Conservation (phyloP, 1,140 invertebrate genomes). For the Drosophila suzukii region DNA sequence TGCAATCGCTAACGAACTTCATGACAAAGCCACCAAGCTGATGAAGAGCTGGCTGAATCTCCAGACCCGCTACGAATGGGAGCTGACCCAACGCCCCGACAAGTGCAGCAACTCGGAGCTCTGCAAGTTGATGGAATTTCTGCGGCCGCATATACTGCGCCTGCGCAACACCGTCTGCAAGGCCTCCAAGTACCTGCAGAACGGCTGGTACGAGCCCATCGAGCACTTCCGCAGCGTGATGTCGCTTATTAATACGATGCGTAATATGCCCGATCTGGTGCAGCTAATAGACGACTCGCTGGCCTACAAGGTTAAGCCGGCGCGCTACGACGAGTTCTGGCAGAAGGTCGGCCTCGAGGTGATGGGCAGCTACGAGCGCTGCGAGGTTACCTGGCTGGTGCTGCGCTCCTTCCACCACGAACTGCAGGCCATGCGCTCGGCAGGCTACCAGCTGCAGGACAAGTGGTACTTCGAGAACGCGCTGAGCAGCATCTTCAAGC, state of each 20-base stretch:
- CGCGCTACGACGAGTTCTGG: slow-evolving; percentile 51
- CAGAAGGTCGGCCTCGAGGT: neutral
- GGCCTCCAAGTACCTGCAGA: slow-evolving; percentile 49
- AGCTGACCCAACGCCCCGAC: slow-evolving; percentile 9
- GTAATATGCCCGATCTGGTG: slow-evolving; percentile 33
- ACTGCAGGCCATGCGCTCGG: slow-evolving; percentile 57
- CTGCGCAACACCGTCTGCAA: slow-evolving; percentile 55
- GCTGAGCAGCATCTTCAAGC: slow-evolving; percentile 50
- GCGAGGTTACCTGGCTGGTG: slow-evolving; percentile 71
- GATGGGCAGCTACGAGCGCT: slow-evolving; percentile 37
- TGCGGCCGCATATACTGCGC: slow-evolving; percentile 25
- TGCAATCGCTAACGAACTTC: slow-evolving; percentile 63
- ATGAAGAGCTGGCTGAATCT: slow-evolving; percentile 73
- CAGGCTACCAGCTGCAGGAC: slow-evolving; percentile 69
- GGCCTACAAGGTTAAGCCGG: neutral
- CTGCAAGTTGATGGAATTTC: slow-evolving; percentile 27
- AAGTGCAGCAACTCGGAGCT: slow-evolving; percentile 11
- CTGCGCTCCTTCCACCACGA: slow-evolving; percentile 69
- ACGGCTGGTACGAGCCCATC: slow-evolving; percentile 61
- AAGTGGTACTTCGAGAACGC: slow-evolving; percentile 76
- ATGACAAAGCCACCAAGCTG: slow-evolving; percentile 74
- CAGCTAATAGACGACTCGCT: slow-evolving; percentile 24
- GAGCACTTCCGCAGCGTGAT: slow-evolving; percentile 66
- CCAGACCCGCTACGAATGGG: slow-evolving; percentile 71
- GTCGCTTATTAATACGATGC: slow-evolving; percentile 49